Conservation (phyloP, 2,797 vertebrate species). For the Thalassophryne amazonica region DNA sequence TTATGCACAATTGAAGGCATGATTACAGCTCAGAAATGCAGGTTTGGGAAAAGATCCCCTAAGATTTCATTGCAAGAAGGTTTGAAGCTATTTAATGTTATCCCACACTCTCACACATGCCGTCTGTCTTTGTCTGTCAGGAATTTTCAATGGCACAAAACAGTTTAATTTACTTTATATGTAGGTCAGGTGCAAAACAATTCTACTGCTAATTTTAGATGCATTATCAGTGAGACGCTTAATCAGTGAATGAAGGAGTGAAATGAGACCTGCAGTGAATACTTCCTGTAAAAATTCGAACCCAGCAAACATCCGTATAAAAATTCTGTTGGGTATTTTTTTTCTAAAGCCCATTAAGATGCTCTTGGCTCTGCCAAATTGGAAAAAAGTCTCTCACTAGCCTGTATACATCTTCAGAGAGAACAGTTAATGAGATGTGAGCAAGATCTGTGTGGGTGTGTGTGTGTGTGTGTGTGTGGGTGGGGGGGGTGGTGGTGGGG, state of each 20-base stretch:
- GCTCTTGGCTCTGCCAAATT: conserved; percentile 63
- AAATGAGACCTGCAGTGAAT: conserved; percentile 39
- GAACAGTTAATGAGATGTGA: conserved; percentile 69
- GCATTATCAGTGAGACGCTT: conserved; percentile 27
- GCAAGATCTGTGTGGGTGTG: conserved; percentile 48
- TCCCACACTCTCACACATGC: background rate
- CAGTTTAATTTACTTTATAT: conserved; percentile 1
- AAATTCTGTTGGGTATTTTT: conserved; percentile 37
- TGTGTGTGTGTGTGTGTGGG: conserved; percentile 16
- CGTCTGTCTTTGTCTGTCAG: conserved; percentile 3
- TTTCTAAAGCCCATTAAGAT: conserved; percentile 59
- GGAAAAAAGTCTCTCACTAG: conserved; percentile 64
- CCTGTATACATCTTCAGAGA: conserved; percentile 68
- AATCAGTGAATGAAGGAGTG: conserved; percentile 51
- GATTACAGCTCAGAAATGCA: background rate
- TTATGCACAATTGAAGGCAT: background rate
- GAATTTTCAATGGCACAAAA: background rate
- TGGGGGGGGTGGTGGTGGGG: background rate
- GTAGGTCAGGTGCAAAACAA: conserved; percentile 3
- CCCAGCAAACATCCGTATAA: conserved; percentile 47
- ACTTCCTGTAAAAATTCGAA: conserved; percentile 27
- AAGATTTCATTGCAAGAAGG: background rate
- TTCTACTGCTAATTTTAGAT: conserved; percentile 14
- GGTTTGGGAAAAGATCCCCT: background rate
- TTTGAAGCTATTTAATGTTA: background rate